Evolutionary conservation across 2,113 vertebrate species (phyloP).

Genomic region (Pseudonaja textilis): DNA sequence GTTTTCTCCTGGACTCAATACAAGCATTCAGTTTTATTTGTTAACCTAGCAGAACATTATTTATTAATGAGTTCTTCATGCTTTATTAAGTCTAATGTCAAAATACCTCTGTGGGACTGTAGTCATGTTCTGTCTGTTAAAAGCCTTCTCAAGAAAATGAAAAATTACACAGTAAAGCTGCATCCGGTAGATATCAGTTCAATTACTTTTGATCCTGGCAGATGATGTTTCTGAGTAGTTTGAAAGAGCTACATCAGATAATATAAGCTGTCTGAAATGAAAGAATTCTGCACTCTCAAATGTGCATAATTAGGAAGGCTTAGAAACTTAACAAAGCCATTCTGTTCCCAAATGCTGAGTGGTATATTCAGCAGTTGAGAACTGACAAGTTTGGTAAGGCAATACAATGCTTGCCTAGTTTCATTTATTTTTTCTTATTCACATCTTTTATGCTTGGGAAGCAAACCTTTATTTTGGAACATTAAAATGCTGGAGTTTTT

Average conservation of each 20-base stretch:
- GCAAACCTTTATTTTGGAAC: slow-evolving; percentile 6
- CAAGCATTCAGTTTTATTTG: slow-evolving; percentile 75
- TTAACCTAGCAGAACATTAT: slow-evolving; percentile 78
- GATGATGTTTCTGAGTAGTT: slow-evolving; percentile 59
- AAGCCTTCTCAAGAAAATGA: slow-evolving; percentile 63
- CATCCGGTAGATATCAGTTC: slow-evolving; percentile 55
- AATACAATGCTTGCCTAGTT: slow-evolving; percentile 21
- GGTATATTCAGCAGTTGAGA: slow-evolving; percentile 23
- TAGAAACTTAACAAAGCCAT: slow-evolving; percentile 52
- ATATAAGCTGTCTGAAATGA: slow-evolving; percentile 49
- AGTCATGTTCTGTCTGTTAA: slow-evolving; percentile 60
- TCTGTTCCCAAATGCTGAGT: slow-evolving; percentile 32
- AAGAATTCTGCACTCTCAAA: slow-evolving; percentile 50
- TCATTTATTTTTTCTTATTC: not conserved
- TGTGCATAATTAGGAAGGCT: slow-evolving; percentile 41
- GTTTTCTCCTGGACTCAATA: slow-evolving; percentile 67
- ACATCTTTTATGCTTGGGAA: not conserved
- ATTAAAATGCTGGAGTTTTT: slow-evolving; percentile 5
- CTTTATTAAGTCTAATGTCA: slow-evolving; percentile 83
- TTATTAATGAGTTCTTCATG: slow-evolving; percentile 83
- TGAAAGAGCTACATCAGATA: slow-evolving; percentile 49
- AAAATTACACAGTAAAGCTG: slow-evolving; percentile 58
- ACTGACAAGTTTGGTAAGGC: slow-evolving; percentile 5
- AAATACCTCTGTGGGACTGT: slow-evolving; percentile 73
- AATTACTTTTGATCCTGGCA: slow-evolving; percentile 63